A percentile compares a stretch with the other conserved stretches of the same genome.
These are phyloP conservation scores for Sylvilagus floridanus DNA, from an alignment of 2,797 vertebrate genomes.

Conservation along the genomic window DNA sequence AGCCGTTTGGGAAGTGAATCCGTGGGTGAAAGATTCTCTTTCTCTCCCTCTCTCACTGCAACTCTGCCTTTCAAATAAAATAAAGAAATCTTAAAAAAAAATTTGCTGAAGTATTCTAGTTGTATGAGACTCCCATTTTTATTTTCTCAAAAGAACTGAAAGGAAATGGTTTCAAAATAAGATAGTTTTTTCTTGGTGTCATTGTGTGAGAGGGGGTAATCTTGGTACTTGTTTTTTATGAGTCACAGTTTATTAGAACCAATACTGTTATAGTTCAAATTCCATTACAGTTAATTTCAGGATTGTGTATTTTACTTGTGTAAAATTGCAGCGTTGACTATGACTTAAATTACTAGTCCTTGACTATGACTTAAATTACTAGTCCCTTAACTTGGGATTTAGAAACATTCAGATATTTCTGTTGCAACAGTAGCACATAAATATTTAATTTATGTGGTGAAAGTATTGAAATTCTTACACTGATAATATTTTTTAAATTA, in stretches of 20 bases:
- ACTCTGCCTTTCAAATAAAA: too few species aligned
- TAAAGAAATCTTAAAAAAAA: too few species aligned
- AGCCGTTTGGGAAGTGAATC: too few species aligned
- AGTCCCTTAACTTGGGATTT: constrained; percentile 23
- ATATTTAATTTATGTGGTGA: constrained; percentile 47
- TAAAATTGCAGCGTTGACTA: constrained; percentile 24
- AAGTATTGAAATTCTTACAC: background rate
- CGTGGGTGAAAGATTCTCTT: too few species aligned
- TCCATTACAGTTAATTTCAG: constrained; percentile 25
- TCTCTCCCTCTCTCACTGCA: too few species aligned
- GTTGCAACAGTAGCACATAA: background rate
- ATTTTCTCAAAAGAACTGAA: background rate
- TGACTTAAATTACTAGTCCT: constrained; percentile 24
- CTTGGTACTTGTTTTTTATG: background rate
- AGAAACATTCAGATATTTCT: constrained; percentile 42
- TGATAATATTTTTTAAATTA: background rate
- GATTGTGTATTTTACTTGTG: constrained; percentile 27
- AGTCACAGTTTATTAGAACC: background rate
- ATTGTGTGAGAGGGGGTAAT: constrained; percentile 5
- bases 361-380: constrained; percentile 30
- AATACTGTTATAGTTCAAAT: background rate
- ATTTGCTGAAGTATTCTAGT: background rate
- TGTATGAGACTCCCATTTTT: background rate
- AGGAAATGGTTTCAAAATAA: constrained; percentile 16
- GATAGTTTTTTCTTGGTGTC: background rate